Evolutionary conservation across 2,113 vertebrate genomes (phyloP).

Genomic region (Gadus macrocephalus): DNA sequence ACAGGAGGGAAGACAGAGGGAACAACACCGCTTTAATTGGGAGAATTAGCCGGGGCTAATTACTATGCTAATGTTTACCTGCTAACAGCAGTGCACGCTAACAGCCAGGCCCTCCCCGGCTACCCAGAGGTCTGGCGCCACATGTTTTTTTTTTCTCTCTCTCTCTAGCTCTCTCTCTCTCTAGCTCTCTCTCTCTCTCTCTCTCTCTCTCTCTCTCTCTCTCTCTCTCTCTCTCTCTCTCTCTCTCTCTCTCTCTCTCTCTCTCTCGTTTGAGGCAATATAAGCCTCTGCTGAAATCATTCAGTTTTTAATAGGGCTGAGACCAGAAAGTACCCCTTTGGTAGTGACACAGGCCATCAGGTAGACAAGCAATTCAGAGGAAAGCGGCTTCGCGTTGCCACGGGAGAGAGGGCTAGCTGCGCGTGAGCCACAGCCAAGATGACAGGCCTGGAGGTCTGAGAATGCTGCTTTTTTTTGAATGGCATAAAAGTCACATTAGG

Average conservation of each 20-base stretch:
- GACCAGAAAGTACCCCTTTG: slow-evolving; percentile 15
- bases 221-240: no score
- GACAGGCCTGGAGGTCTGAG: slow-evolving; percentile 79
- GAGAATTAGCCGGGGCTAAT: slow-evolving; percentile 91
- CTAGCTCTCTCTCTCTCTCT: no score
- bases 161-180: no score
- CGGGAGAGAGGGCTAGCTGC: slow-evolving; percentile 68
- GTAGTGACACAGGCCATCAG: slow-evolving; percentile 19
- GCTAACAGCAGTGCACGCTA: slow-evolving; percentile 87
- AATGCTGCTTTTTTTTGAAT: slow-evolving; percentile 50
- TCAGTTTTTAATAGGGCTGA: slow-evolving; percentile 57
- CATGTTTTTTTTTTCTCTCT: slow-evolving; percentile 48
- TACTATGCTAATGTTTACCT: slow-evolving; percentile 98
- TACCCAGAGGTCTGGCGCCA: slow-evolving; percentile 88
- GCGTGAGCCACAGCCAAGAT: slow-evolving; percentile 77
- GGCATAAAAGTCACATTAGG: slow-evolving; percentile 73
- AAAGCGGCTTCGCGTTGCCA: slow-evolving; percentile 69
- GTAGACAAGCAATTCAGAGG: slow-evolving; percentile 37
- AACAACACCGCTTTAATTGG: slow-evolving; percentile 89
- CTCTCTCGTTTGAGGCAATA: slow-evolving; percentile 63
- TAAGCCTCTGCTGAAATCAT: slow-evolving; percentile 72
- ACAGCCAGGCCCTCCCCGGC: slow-evolving; percentile 77
- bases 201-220: no score
- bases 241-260: not conserved
- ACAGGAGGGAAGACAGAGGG: slow-evolving; percentile 80